phyloP scores from a whole-genome alignment of 2,797 vertebrate species.

The Chaetodon trifasciatus region DNA sequence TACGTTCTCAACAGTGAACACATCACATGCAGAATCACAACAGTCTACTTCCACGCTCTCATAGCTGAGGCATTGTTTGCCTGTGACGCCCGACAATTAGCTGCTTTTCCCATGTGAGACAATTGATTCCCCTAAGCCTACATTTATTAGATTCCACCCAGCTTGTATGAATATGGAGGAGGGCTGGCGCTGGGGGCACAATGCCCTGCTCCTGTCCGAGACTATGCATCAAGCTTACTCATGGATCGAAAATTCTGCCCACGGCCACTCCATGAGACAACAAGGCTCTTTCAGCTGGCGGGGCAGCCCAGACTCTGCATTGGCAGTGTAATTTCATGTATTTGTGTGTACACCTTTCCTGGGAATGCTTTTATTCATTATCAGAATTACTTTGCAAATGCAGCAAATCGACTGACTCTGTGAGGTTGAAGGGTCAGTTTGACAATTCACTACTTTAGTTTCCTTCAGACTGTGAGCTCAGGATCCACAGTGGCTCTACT shows the following conservation, averaged over 20 bases:
- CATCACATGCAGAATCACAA: slow-evolving; percentile 38
- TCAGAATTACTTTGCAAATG: slow-evolving; percentile 7
- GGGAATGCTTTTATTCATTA: slow-evolving; percentile 22
- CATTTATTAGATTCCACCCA: slow-evolving; percentile 80
- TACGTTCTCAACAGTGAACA: slow-evolving; percentile 38
- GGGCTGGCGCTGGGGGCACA: slow-evolving; percentile 63
- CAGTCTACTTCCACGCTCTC: slow-evolving; percentile 43
- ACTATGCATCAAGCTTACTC: slow-evolving; percentile 52
- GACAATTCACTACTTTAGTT: background rate
- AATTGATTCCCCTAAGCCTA: slow-evolving; percentile 70
- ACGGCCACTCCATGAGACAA: slow-evolving; percentile 66
- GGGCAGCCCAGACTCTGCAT: slow-evolving; percentile 23
- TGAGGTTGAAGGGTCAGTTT: background rate
- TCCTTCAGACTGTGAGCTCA: background rate
- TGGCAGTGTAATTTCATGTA: slow-evolving; percentile 4
- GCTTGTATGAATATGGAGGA: slow-evolving; percentile 83
- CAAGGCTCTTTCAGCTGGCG: slow-evolving; percentile 64
- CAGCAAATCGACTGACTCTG: background rate
- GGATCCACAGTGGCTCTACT: too few relatives aligned
- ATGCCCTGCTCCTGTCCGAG: slow-evolving; percentile 72
- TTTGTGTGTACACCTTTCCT: slow-evolving; percentile 37
- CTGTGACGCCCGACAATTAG: slow-evolving; percentile 63
- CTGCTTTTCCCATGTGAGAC: slow-evolving; percentile 73
- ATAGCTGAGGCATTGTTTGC: slow-evolving; percentile 74
- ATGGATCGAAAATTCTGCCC: slow-evolving; percentile 70